Evolutionary conservation across 1,140 invertebrate genomes (phyloP).

Genomic region (Hylaeus anthracinus): DNA sequence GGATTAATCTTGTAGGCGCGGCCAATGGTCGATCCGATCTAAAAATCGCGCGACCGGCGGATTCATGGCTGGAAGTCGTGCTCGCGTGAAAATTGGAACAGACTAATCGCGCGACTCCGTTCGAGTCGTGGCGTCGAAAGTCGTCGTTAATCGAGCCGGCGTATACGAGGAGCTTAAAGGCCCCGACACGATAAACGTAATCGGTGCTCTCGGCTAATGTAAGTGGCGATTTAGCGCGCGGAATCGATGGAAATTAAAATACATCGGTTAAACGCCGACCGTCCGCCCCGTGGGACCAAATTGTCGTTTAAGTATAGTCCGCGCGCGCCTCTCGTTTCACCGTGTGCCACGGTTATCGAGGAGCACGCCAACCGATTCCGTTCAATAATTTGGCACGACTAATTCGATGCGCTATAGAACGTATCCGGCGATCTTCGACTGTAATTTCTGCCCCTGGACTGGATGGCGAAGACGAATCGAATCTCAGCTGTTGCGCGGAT

Average conservation of each 20-base stretch:
- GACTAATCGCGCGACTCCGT: conserved; percentile 47
- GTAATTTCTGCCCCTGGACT: conserved; percentile 1
- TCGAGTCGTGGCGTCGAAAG: conserved; percentile 30
- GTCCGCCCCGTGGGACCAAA: conserved; percentile 26
- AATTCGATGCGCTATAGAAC: conserved; percentile 35
- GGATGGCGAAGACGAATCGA: background rate
- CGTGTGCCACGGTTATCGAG: conserved; percentile 36
- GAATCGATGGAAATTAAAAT: conserved; percentile 61
- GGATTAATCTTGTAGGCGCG: conserved; percentile 8
- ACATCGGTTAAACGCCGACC: conserved; percentile 52
- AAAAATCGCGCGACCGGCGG: background rate
- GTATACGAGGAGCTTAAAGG: conserved; percentile 38
- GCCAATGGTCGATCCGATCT: conserved; percentile 1
- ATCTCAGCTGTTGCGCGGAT: background rate
- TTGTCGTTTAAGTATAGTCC: conserved; percentile 55
- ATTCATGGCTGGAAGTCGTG: background rate
- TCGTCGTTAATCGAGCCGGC: conserved; percentile 49
- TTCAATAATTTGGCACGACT: conserved; percentile 34
- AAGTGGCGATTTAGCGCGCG: conserved; percentile 58
- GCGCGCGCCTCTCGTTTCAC: conserved; percentile 29
- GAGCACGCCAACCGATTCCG: conserved; percentile 9
- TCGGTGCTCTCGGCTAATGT: conserved; percentile 51
- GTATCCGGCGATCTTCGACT: conserved; percentile 6
- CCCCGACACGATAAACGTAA: conserved; percentile 53
- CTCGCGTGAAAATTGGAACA: conserved; percentile 50